A percentile compares a stretch with the other conserved stretches of the same genome.
Evolutionary conservation across 53 echinoderm and acorn worm species (phyloP).

Genomic region (Echinometra lucunter): DNA sequence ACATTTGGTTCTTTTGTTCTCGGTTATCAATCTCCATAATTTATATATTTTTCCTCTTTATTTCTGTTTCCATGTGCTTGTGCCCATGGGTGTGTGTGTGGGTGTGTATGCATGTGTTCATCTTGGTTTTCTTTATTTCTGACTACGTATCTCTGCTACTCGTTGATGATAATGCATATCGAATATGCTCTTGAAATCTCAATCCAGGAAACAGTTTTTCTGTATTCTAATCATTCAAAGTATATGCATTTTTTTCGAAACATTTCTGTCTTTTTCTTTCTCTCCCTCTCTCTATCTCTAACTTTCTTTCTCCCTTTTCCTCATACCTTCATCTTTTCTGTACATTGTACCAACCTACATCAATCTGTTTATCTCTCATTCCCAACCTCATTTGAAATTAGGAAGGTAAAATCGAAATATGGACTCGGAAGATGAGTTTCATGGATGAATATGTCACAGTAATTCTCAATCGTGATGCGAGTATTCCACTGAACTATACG

Average conservation of each 20-base stretch:
- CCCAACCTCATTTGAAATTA: not conserved
- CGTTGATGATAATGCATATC: too few relatives aligned
- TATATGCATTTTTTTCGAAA: too few relatives aligned
- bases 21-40: too few relatives aligned
- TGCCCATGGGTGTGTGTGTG: too few relatives aligned
- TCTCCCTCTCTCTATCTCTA: not conserved
- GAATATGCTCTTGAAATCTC: too few relatives aligned
- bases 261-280: too few relatives aligned
- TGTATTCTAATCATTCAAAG: too few relatives aligned
- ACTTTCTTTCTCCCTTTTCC: not conserved
- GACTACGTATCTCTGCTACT: too few relatives aligned
- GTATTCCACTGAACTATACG: conserved; percentile 39
- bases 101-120: too few relatives aligned
- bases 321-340: not conserved
- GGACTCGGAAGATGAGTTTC: conserved; percentile 57
- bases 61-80: not conserved
- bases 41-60: not conserved
- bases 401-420: conserved; percentile 53
- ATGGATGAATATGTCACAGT: conserved; percentile 55
- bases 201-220: too few relatives aligned
- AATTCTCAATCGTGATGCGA: conserved; percentile 49
- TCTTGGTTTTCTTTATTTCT: too few relatives aligned
- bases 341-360: not conserved
- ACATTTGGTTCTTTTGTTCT: too few relatives aligned
- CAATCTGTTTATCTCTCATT: not conserved